A percentile compares a stretch with the other conserved stretches of the same genome.
Conservation (phyloP, 2,888 invertebrate genomes). For the Tetragonula carbonaria region DNA sequence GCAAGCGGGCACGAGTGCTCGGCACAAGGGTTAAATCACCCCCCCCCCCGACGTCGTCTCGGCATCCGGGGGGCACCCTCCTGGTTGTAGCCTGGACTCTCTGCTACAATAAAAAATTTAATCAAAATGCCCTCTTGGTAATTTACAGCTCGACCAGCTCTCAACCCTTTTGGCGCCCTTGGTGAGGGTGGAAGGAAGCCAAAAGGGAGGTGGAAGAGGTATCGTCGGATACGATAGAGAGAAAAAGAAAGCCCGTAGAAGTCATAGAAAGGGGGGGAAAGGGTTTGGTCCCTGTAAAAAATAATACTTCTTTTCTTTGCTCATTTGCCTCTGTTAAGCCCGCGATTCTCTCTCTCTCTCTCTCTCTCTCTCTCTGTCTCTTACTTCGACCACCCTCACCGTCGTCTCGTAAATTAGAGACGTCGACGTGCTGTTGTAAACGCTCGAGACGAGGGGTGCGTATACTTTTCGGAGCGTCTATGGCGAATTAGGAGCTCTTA, state of each 20-base stretch:
- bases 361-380: background rate
- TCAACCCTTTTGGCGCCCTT: constrained; percentile 75
- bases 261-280: constrained; percentile 70
- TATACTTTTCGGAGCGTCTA: background rate
- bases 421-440: constrained; percentile 17
- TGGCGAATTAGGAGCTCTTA: background rate
- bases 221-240: constrained; percentile 47
- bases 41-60: constrained; percentile 41
- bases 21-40: constrained; percentile 78
- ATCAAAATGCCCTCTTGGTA: constrained; percentile 84
- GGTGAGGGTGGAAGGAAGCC: constrained; percentile 47
- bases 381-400: constrained; percentile 10
- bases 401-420: constrained; percentile 71
- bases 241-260: constrained; percentile 71
- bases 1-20: constrained; percentile 9
- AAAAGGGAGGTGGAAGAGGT: constrained; percentile 36
- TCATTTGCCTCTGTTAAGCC: constrained; percentile 69
- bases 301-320: constrained; percentile 77
- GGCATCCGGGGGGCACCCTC: constrained; percentile 24
- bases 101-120: constrained; percentile 83
- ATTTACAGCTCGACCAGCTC: constrained; percentile 79
- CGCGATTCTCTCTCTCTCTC: constrained; percentile 9
- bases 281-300: constrained; percentile 75
- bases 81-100: constrained; percentile 67
- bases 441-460: background rate